Percentiles rank a stretch among this genome's conserved stretches.
These are phyloP conservation scores for Eulemur albifrons DNA, from an alignment of 2,797 vertebrate species.

Conservation along the genomic window DNA sequence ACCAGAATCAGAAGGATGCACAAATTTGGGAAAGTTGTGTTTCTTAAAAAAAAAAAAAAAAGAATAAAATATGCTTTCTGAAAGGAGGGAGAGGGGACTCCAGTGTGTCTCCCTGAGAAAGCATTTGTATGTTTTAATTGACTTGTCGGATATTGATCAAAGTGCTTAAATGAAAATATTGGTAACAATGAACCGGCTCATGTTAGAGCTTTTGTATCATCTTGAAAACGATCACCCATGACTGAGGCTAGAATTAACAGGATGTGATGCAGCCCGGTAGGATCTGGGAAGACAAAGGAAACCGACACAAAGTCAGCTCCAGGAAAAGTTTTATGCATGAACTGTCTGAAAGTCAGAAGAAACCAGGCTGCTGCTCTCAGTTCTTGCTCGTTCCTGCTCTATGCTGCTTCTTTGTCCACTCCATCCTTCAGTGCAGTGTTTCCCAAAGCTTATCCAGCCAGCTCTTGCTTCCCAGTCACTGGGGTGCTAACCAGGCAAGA, in stretches of 20 bases:
- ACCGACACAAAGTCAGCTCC: not conserved
- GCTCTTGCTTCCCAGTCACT: not conserved
- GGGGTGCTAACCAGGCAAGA: not conserved
- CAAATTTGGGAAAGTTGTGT: slow-evolving; percentile 82
- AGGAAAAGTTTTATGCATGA: accelerated
- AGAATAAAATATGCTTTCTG: not conserved
- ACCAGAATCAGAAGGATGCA: slow-evolving; percentile 90
- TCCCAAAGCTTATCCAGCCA: not conserved
- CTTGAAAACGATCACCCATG: slow-evolving; percentile 64
- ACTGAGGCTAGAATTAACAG: slow-evolving; percentile 58
- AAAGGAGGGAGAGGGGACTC: not conserved
- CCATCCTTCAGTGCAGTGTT: not conserved
- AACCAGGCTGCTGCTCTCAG: not conserved
- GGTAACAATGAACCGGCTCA: slow-evolving; percentile 76
- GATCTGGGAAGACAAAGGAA: not conserved
- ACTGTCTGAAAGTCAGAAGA: not conserved
- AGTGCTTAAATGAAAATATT: slow-evolving; percentile 79
- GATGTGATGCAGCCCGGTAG: not conserved
- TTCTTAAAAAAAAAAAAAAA: slow-evolving; percentile 62
- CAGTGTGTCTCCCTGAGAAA: slow-evolving; percentile 47
- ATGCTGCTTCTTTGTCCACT: accelerated
- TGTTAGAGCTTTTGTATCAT: slow-evolving; percentile 70
- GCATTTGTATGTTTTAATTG: slow-evolving; percentile 81
- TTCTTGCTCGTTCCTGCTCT: not conserved
- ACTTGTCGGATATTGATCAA: slow-evolving; percentile 80